Evolutionary conservation across 2,113 vertebrate genomes (phyloP), one percentile per base, ranked within the genome.

Genomic region (Talpa occidentalis): DNA sequence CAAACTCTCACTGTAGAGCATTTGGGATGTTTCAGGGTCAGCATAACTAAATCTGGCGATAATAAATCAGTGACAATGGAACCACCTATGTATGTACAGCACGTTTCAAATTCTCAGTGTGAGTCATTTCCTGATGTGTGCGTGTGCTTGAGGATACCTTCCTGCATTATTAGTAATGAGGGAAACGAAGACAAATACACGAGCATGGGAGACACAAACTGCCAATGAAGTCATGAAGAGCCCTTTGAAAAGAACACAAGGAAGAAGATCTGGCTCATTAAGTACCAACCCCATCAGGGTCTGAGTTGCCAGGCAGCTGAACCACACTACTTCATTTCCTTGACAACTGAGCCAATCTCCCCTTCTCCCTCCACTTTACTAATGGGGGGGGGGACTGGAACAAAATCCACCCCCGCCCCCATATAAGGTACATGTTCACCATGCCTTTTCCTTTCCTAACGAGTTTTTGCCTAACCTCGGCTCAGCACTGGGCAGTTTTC

Each of bases 261-360:
- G 42, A 94, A 42, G 77, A 96, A 93, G 85, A 95, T 86, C 64
- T 89, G 86, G 86, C 40, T 96, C 74, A 94, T 96, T 96, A 97
- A 96, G 69, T 80, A 86, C 40, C 79, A 77, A 91, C 78, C 62
- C 86, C 94, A 93, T 96, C 95, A 96, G 56, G 70, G 87, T 74
- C 92, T 86, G 74, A 79, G 90, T 94, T 95, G 74, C 40, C 81
- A 76, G 82, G 59, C 74, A 91, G 52, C 94, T 89, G 59, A 97
- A 95, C 49, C 82, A 88, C 92, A 95, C 32, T 69, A 91, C n/a
- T 95, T 94, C 64, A 95, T 82, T 93, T 86, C 87, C 93, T 93
- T 94, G 69, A 97, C 91, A 95, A 93, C 74, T 86, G 66, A 91
- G 86, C 74, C 89, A 95, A 88, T 47, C 32, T 8, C 16, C 64